Base-by-base conservation (phyloP, 2,797 vertebrate species). In the Crocidura indochinensis region DNA sequence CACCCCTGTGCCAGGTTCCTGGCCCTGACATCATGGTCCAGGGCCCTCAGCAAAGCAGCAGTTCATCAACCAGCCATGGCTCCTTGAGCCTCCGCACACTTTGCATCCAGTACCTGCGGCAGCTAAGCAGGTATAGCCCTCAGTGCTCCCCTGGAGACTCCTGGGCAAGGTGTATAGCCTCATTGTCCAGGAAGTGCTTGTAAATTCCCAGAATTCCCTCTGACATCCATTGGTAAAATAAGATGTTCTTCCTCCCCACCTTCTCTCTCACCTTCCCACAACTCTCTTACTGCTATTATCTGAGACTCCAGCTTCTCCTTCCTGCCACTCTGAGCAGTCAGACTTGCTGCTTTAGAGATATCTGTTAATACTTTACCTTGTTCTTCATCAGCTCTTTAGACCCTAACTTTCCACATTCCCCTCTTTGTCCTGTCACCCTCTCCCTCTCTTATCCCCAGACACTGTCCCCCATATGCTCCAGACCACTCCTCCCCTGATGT, bases 51-150 rank as follows among this genome's bases (percentile, higher is more conserved):
- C 49, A 38, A 62, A 95, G 95, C 90, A 96, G 91, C 72, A 94
- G 60, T 49, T 14, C 84, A 14, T 14, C 84, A 10, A 51, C 74
- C 78, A 76, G 87, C 71, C 95, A 2, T 0, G 94, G 86, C 88
- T 97, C 88, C 82, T 92, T 95, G 91, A 96, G 94, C 81, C 80
- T 69, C 67, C 94, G 24, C 17, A 93, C 91, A 47, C 91, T 84
- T 72, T 92, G 74, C 46, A 15, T 79, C 49, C 60, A n/a, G 51
- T 60, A 44, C 17, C 31, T 90, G 9, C 76, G 91, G 64, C 94
- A 62, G 11, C 84, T 82, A 14, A 53, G 12, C 93, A 96, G 96
- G 96, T 97, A 96, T 31, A 81, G 72, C 80, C 90, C 47, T 15
- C 3, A 0, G 11, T 8, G n/a, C 56, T 27, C 15, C 6, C 38